These are phyloP conservation scores for Scrobipalpa costella DNA, from an alignment of 2,888 invertebrate genomes.

Conservation along the genomic window DNA sequence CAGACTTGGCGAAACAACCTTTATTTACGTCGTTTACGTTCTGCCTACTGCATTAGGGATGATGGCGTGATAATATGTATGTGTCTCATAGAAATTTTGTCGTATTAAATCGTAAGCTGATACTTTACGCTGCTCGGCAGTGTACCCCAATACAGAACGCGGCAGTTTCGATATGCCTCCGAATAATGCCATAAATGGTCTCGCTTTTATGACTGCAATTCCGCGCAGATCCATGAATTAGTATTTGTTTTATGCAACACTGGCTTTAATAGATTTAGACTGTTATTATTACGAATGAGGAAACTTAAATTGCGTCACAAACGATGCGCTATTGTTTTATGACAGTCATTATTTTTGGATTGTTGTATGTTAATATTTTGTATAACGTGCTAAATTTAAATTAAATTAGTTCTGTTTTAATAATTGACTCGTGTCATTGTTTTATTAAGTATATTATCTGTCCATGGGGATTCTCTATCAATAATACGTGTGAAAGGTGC, in stretches of 20 bases:
- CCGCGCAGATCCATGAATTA: constrained; percentile 66
- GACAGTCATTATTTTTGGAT: background rate
- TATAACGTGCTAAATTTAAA: no score
- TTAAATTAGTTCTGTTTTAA: no score
- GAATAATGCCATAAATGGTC: constrained; percentile 76
- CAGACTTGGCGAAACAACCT: no score
- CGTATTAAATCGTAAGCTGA: background rate
- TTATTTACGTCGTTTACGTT: no score
- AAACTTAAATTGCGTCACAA: constrained; percentile 22
- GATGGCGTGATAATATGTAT: no score
- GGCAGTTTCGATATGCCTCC: constrained; percentile 75
- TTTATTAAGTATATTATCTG: no score
- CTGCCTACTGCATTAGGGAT: no score
- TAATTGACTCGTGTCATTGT: no score
- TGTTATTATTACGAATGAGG: constrained; percentile 34
- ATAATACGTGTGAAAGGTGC: no score
- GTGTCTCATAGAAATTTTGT: constrained; percentile 4
- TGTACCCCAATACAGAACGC: constrained; percentile 61
- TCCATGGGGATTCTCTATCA: no score
- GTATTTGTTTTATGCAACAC: constrained; percentile 76
- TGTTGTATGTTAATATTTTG: background rate
- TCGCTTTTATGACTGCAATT: constrained; percentile 78
- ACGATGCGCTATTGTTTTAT: constrained; percentile 16
- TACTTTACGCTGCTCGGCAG: constrained; percentile 45
- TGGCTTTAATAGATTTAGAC: constrained; percentile 54